Evolutionary conservation across 2,113 vertebrate species (phyloP), one percentile per base, ranked within the genome.

Genomic region (Zapus hudsonius): DNA sequence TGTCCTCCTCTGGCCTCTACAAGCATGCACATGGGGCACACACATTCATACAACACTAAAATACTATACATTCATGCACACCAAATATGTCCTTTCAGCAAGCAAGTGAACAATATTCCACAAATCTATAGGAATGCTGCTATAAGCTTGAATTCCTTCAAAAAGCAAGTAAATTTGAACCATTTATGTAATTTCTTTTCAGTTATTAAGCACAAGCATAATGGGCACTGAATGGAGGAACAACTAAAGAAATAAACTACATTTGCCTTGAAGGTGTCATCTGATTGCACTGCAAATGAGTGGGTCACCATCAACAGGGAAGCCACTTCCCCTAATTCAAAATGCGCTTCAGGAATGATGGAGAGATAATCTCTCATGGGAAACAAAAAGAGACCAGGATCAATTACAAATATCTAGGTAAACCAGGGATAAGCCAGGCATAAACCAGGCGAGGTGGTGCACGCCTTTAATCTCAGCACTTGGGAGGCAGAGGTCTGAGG

Each of bases 261-360:
- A 82, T 63, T 83, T 89, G 67, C 83, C 69, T 82, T 33, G 40
- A 91, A 96, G 81, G 20, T 79, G 20, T 82, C 38, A 36, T 83
- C 79, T 93, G 59, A 78, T 55, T 84, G 93, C 27, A 52, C 52
- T 66, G 19, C 29, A 76, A 61, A 67, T 27, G 31, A 78, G 1
- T 20, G 90, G 22, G 29, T 59, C 55, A 63, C 63, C 88, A 63
- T 27, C 25, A 40, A 74, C 70, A 40, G 19, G 7, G 27, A 52
- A 13, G 11, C 52, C 11, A 12, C 12, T 52, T 52, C 52, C 52
- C 57, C 38, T 83, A 67, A 92, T 44, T 93, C 82, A 93, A 83
- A 87, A 84, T 86, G 31, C 72, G 59, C 55, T 87, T 81, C 25
- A 83, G 75, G 74, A 88, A 36, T 55, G 40, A 95, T 0, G 23